Percentiles rank a stretch among this genome's conserved stretches.
Conservation (phyloP, 2,113 vertebrate species). For the Datnioides undecimradiatus region DNA sequence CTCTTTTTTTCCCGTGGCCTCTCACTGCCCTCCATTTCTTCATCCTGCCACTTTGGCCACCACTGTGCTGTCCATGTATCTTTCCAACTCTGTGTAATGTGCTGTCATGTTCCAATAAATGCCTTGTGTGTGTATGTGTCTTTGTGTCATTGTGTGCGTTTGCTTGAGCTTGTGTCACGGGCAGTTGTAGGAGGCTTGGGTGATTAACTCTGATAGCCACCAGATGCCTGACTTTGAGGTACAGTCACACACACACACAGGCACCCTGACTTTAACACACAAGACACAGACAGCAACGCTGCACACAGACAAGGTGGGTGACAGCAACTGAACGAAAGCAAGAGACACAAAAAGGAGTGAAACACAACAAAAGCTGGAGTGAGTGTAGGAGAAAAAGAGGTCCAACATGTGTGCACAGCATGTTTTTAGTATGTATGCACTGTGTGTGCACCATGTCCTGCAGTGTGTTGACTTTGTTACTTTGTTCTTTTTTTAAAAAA, state of each 20-base stretch:
- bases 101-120: conserved; percentile 54
- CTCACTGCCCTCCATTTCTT: conserved; percentile 18
- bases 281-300: conserved; percentile 13
- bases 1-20: background rate
- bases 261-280: conserved; percentile 10
- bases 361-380: background rate
- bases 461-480: conserved; percentile 17
- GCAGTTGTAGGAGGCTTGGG: conserved; percentile 73
- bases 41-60: conserved; percentile 5
- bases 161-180: conserved; percentile 50
- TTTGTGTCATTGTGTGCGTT: conserved; percentile 32
- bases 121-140: conserved; percentile 12
- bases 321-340: conserved; percentile 8
- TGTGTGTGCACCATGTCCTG: background rate
- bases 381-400: background rate
- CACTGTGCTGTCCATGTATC: background rate
- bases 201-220: conserved; percentile 81
- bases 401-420: conserved; percentile 25
- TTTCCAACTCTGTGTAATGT: conserved; percentile 30
- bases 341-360: conserved; percentile 8
- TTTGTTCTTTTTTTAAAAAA: conserved; percentile 5
- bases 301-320: conserved; percentile 13
- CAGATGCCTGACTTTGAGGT: conserved; percentile 72
- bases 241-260: conserved; percentile 13
- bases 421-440: background rate